A percentile compares a stretch with the other conserved stretches of the same genome.
Evolutionary conservation across 2,113 vertebrate genomes (phyloP).

Genomic region (Neolamprologus cancellatus): DNA sequence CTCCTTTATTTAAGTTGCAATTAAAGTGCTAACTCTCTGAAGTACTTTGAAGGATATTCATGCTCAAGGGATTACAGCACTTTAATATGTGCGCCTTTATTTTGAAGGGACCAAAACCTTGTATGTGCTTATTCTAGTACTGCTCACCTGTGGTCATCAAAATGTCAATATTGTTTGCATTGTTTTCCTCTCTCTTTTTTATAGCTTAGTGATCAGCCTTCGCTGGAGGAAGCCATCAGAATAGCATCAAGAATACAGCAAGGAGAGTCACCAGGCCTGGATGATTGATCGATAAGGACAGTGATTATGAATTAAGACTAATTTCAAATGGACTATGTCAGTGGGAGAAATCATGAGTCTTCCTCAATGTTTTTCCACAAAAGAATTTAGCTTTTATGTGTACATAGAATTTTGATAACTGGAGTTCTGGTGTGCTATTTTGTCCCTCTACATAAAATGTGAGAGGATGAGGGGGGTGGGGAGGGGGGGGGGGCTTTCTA

Average conservation of each 20-base stretch:
- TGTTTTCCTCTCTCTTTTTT: background rate
- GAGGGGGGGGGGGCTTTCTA: constrained; percentile 1
- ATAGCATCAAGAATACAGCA: constrained; percentile 99
- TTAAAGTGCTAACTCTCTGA: background rate
- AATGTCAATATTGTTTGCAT: background rate
- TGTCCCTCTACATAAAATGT: constrained; percentile 47
- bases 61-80: background rate
- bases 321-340: constrained; percentile 6
- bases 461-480: background rate
- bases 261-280: constrained; percentile 91
- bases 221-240: constrained; percentile 97
- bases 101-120: background rate
- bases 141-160: background rate
- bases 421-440: constrained; percentile 69
- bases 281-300: constrained; percentile 77
- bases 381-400: constrained; percentile 60
- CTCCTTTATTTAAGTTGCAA: background rate
- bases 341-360: constrained; percentile 40
- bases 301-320: constrained; percentile 5
- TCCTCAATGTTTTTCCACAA: constrained; percentile 26
- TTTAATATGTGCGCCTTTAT: background rate
- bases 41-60: background rate
- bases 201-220: constrained; percentile 94
- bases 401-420: constrained; percentile 78
- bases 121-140: background rate